These are phyloP conservation scores for Choristoneura rosaceana DNA, from an alignment of 2,888 invertebrate genomes.

Conservation along the genomic window DNA sequence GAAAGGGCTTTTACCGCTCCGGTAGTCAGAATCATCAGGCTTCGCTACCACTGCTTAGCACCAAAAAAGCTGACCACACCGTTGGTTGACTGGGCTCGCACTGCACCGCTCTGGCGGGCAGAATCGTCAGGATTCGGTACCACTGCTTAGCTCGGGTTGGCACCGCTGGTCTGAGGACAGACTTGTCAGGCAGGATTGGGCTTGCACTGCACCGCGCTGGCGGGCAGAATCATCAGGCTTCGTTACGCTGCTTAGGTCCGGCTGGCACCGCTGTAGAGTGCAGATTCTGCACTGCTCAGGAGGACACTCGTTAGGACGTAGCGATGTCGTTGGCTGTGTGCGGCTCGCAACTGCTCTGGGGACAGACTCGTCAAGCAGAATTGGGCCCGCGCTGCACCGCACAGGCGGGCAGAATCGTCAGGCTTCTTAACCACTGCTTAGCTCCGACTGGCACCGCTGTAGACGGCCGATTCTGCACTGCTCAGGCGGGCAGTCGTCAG, in stretches of 20 bases:
- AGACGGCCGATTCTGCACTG: background rate
- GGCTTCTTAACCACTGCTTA: too few species aligned
- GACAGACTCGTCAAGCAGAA: constrained; percentile 14
- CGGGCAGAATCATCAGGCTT: background rate
- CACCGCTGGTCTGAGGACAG: background rate
- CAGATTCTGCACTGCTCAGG: background rate
- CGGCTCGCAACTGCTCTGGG: background rate
- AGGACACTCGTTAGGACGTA: background rate
- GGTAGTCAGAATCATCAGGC: constrained; percentile 3
- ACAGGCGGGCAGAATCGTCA: constrained; percentile 2
- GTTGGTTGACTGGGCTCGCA: background rate
- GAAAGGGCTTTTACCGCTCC: background rate
- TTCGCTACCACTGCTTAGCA: background rate
- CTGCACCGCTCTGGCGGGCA: background rate
- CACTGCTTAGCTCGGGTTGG: background rate
- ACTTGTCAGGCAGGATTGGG: background rate
- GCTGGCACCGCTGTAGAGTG: constrained; percentile 1
- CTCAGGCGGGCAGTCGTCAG: background rate
- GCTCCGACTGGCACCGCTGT: too few species aligned
- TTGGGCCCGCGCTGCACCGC: constrained; percentile 7
- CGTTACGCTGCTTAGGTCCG: background rate
- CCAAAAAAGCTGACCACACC: background rate
- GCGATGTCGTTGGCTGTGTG: constrained; percentile 7
- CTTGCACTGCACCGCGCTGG: constrained; percentile 5
- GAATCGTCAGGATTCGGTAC: background rate